A percentile compares a stretch with the other conserved stretches of the same genome.
Evolutionary conservation across 2,888 invertebrate species (phyloP).

Genomic region (Tipula helvola): DNA sequence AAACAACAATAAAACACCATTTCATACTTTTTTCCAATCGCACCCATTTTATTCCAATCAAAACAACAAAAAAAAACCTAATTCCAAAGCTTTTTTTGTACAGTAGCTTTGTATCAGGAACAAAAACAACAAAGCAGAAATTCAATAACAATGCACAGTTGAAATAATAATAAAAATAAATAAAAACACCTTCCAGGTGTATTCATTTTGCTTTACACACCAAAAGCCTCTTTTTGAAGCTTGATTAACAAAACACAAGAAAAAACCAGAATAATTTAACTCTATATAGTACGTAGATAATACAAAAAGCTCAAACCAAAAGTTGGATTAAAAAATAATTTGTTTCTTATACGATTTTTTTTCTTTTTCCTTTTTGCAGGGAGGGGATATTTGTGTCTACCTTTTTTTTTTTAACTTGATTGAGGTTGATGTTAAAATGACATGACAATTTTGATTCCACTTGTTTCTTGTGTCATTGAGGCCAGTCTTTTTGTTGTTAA

Average conservation of each 20-base stretch:
- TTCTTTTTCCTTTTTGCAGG: background rate
- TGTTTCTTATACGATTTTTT: background rate
- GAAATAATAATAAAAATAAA: background rate
- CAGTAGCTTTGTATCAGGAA: too few species aligned
- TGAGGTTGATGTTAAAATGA: background rate
- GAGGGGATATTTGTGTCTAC: background rate
- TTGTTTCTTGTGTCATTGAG: background rate
- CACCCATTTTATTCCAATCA: background rate
- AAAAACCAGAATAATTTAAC: background rate
- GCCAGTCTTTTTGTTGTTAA: background rate
- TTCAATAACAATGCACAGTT: background rate
- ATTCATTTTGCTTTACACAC: background rate
- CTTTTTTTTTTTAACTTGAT: background rate
- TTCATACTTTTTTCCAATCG: background rate
- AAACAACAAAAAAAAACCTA: background rate
- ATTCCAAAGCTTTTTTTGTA: background rate
- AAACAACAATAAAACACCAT: background rate
- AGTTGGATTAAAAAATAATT: background rate
- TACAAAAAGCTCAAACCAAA: background rate
- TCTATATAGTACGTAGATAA: background rate
- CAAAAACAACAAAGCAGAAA: background rate
- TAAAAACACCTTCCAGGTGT: background rate
- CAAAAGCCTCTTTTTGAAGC: background rate
- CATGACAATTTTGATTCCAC: background rate
- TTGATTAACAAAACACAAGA: background rate